Base-by-base conservation (phyloP, 2,888 invertebrate species). In the Lamellibrachia columna region DNA sequence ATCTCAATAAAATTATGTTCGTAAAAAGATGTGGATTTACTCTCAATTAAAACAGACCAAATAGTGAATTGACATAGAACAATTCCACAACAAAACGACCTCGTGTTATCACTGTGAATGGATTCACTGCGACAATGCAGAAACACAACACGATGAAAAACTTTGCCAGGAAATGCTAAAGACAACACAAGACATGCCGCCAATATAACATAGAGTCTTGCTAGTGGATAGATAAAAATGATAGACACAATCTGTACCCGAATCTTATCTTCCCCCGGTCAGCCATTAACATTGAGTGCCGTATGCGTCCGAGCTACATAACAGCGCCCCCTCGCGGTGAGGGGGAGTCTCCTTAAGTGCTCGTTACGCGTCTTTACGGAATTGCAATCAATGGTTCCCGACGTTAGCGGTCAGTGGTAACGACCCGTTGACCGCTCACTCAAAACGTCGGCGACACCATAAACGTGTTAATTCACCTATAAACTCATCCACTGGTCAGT, bases 381-480 rank as follows among this genome's bases (percentile, higher is more conserved):
- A 75, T 75, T 75, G 75, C 75, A 75, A 75, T 75, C n/a, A 75
- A 75, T 22, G 75, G n/a, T 15, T 75, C 75, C 15, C 75, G 6
- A n/a, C n/a, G 75, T 75, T 75, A 22, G 15, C 75, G 75, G 75
- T 4, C 22, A 22, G 75, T 75, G 22, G 75, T 75, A 75, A 75
- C n/a, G 75, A 75, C 75, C 11, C 75, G 15, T 6, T 6, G 15
- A 11, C 6, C 75, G 22, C 6, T 15, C 75, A 75, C 75, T 75
- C 75, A 75, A 75, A 75, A n/a, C 22, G 22, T 15, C 75, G 75
- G 75, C 22, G 4, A 75, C 75, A 75, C 75, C 75, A 75, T 75
- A 75, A 75, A 75, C 22, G 75, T 75, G 75, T 75, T 75, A 75
- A 75, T 75, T 75, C 22, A 75, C 75, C 75, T 75, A 75, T 75